Conservation (phyloP, 2,888 invertebrate genomes). For the Trissolcus japonicus region DNA sequence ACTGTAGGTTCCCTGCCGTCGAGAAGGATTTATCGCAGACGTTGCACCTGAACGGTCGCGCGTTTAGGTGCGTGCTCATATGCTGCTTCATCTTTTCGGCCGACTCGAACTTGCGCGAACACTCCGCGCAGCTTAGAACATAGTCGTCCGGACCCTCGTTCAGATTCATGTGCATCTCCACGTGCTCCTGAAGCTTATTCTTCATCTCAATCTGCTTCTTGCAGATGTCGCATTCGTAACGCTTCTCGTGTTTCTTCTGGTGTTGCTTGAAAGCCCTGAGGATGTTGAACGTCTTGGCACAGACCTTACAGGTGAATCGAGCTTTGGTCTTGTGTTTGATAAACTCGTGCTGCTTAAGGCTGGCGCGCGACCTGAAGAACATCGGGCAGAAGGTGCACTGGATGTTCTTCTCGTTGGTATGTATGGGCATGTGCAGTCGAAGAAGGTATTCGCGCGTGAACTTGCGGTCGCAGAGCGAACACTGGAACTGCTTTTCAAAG, state of each 20-base stretch:
- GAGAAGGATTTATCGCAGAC: slow-evolving; percentile 9
- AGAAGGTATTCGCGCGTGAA: slow-evolving; percentile 25
- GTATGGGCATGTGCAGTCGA: slow-evolving; percentile 21
- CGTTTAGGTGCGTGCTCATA: slow-evolving; percentile 5
- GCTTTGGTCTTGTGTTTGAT: slow-evolving; percentile 26
- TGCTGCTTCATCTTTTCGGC: slow-evolving; percentile 9
- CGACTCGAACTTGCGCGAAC: slow-evolving; percentile 7
- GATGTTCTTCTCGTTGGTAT: slow-evolving; percentile 10
- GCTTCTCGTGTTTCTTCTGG: neutral
- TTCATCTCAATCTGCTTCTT: neutral
- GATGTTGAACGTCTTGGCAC: slow-evolving; percentile 3
- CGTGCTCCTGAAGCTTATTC: slow-evolving; percentile 1
- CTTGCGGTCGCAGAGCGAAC: slow-evolving; percentile 16
- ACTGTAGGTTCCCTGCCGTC: neutral
- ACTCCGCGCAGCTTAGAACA: slow-evolving; percentile 13
- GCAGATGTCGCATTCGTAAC: slow-evolving; percentile 29
- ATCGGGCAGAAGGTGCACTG: slow-evolving; percentile 16
- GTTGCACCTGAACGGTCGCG: slow-evolving; percentile 3
- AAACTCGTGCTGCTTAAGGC: slow-evolving; percentile 22
- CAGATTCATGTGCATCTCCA: neutral
- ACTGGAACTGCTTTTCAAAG: slow-evolving; percentile 28
- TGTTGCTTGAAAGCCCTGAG: slow-evolving; percentile 16
- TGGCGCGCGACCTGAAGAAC: slow-evolving; percentile 8
- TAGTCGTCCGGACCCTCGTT: slow-evolving; percentile 5
- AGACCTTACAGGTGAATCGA: slow-evolving; percentile 9